These are phyloP conservation scores for Lasioglossum figueresi DNA, from an alignment of 2,888 invertebrate genomes.

Conservation along the genomic window DNA sequence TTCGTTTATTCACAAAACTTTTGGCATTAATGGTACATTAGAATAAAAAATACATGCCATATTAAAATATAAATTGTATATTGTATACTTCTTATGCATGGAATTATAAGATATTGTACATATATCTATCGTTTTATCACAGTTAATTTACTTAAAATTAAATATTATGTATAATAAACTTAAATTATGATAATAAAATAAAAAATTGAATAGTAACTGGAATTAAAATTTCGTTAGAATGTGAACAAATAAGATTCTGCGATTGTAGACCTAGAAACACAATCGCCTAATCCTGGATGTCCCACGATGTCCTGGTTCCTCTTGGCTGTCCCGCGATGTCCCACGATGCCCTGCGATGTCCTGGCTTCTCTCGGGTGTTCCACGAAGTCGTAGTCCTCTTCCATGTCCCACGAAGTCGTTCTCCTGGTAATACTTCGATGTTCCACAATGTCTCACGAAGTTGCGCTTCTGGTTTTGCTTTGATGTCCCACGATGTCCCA, in stretches of 20 bases:
- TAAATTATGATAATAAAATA: background rate
- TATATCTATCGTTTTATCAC: background rate
- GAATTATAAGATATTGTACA: background rate
- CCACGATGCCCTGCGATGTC: background rate
- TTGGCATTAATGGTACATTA: background rate
- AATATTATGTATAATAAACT: background rate
- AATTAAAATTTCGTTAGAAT: slow-evolving; percentile 4
- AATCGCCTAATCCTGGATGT: background rate
- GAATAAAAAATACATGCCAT: background rate
- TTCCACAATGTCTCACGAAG: background rate
- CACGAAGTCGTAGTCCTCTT: background rate
- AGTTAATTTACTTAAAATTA: background rate
- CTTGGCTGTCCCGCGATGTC: background rate
- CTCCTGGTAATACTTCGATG: background rate
- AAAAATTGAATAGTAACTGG: background rate
- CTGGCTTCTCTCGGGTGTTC: background rate
- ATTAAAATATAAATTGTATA: background rate
- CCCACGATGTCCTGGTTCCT: background rate
- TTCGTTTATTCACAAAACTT: background rate
- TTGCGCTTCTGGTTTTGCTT: background rate
- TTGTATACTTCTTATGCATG: background rate
- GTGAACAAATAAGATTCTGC: background rate
- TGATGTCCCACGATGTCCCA: background rate
- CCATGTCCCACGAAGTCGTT: background rate
- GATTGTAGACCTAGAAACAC: background rate